Evolutionary conservation across 2,113 vertebrate genomes (phyloP), one percentile per base, ranked within the genome.

Genomic region (Protobothrops flavoviridis): DNA sequence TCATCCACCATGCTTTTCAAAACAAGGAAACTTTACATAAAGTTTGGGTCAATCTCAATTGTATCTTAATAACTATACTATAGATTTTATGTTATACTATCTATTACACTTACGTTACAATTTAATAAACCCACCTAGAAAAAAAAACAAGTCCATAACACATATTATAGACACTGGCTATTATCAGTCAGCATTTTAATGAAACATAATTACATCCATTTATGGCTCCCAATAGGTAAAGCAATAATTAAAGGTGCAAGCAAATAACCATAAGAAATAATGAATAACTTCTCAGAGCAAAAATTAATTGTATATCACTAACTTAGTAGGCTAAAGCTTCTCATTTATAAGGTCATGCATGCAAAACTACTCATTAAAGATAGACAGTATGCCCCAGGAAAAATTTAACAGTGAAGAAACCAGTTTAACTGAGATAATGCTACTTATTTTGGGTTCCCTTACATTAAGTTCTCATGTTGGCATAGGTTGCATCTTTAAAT

Each of bases 131-230:
- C 96, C 95, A 95, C 95, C 94, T 94, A 94, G 92, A 55, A 43
- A 15, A 64, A 64, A 91, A 85, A 50, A 0, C 64, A 94, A 95
- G 93, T 97, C 95, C 94, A 94, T 93, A 93, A 94, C 92, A 95
- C 26, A 94, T 94, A 94, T 96, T 97, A 95, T 92, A 94, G 89
- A 95, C 96, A 92, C 94, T 95, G 96, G 93, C 94, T 59, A 4
- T 96, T 97, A 97, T 97, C 97, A 97, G 97, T 98, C 97, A 97
- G 95, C 97, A 97, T 97, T 97, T 97, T 97, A 97, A 97, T 96
- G 92, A 97, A 97, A 94, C 93, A 94, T 97, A 97, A 98, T 98
- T 98, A 97, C 92, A 97, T 94, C 95, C 95, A 96, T 94, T 97
- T 97, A 97, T 97, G 96, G 95, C 94, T 97, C 96, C 97, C 95